Base-by-base conservation (phyloP, 1,140 invertebrate genomes). In the Camponotus vicinus region DNA sequence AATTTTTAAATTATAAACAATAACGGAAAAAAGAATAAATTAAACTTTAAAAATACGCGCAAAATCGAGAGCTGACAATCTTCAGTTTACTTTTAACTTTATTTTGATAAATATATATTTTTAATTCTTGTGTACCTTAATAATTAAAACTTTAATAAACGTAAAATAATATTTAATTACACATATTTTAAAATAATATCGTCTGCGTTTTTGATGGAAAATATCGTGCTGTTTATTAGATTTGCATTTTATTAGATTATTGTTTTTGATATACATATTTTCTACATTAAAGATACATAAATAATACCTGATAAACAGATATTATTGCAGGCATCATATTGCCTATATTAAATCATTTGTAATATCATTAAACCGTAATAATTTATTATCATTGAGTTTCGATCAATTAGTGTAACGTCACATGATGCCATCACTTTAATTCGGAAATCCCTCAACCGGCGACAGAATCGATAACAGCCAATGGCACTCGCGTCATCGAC, bases 301-400 rank as follows among this genome's bases (percentile, higher is more conserved):
- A 40, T 80, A 55, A 42, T 42, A 69, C 40, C 3, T 18, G 52
- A 64, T 21, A 78, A 52, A 79, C 18, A 55, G 3, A 67, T 79
- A 27, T 8, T 79, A 27, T 69, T 27, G 11, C 15, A 40, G 32
- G 34, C 4, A 37, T 57, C n/a, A 18, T 27, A 32, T 70, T 80
- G 34, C 34, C 37, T 11, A 3, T 34, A 77, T 32, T 21, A 2
- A 66, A 77, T 78, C 5, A 37, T 45, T 42, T 21, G 3, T 61
- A 77, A 63, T 34, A 52, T 64, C 32, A 32, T 67, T 2, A 55
- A 80, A 80, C 55, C 15, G 5, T 66, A 78, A 27, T 80, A 57
- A 18, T 34, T 78, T 49, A 67, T 67, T 66, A 52, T 37, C 37
- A 55, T 40, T 1, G 37, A 69, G 34, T 80, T 27, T 40, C 3